Percentiles rank a stretch among this genome's conserved stretches.
Conservation (phyloP, 2,113 vertebrate species). For the Sebastes fasciatus region DNA sequence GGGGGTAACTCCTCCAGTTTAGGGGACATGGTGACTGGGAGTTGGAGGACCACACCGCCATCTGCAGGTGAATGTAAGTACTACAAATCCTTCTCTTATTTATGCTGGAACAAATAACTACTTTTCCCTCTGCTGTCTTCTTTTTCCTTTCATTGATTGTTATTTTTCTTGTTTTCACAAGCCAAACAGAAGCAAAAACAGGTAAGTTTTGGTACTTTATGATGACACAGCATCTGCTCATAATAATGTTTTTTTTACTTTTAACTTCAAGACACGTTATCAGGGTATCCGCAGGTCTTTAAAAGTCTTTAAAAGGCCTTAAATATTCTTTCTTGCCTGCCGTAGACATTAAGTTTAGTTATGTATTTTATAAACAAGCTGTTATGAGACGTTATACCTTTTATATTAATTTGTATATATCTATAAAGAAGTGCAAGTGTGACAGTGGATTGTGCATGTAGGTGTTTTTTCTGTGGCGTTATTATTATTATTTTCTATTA, state of each 20-base stretch:
- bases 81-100: conserved; percentile 9
- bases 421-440: neutral
- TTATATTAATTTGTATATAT: neutral
- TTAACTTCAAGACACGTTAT: neutral
- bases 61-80: conserved; percentile 88
- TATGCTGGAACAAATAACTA: neutral
- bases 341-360: neutral
- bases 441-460: neutral
- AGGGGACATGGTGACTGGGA: conserved; percentile 91
- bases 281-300: neutral
- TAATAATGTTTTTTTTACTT: neutral
- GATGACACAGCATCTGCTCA: conserved; percentile 11
- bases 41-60: conserved; percentile 93
- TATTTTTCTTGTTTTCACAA: conserved; percentile 87
- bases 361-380: neutral
- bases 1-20: conserved; percentile 91
- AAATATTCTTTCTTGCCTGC: neutral
- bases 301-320: neutral
- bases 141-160: conserved; percentile 59
- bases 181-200: conserved; percentile 99
- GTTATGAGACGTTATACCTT: neutral
- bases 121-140: conserved; percentile 5
- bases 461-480: neutral
- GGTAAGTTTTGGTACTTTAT: conserved; percentile 82
- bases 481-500: neutral